A percentile compares a stretch with the other conserved stretches of the same genome.
Conservation (phyloP, 2,888 invertebrate genomes). For the Xiphydria camelus region DNA sequence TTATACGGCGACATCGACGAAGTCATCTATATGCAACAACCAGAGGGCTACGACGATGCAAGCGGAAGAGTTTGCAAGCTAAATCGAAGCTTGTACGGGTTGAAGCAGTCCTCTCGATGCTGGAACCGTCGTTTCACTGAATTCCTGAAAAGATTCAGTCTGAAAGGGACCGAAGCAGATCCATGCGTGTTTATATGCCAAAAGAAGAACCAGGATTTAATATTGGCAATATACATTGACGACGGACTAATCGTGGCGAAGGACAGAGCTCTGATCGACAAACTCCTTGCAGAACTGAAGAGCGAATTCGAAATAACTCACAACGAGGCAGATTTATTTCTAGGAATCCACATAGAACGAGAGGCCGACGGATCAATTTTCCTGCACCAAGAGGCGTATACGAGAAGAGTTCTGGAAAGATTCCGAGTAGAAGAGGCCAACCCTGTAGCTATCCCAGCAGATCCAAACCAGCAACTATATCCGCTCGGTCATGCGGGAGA, state of each 20-base stretch:
- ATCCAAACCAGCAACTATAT: slow-evolving; percentile 11
- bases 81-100: slow-evolving; percentile 44
- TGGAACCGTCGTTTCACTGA: slow-evolving; percentile 41
- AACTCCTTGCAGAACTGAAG: slow-evolving; percentile 18
- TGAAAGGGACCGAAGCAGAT: slow-evolving; percentile 35
- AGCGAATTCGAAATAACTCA: slow-evolving; percentile 18
- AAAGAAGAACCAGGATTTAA: slow-evolving; percentile 22
- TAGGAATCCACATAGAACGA: slow-evolving; percentile 28
- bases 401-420: slow-evolving; percentile 12
- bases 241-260: slow-evolving; percentile 36
- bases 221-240: slow-evolving; percentile 41
- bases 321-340: slow-evolving; percentile 14
- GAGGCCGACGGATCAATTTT: slow-evolving; percentile 18
- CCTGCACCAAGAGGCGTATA: slow-evolving; percentile 16
- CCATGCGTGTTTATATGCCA: slow-evolving; percentile 37
- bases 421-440: slow-evolving; percentile 26
- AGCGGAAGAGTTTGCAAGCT: slow-evolving; percentile 38
- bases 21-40: slow-evolving; percentile 44
- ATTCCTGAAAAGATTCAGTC: slow-evolving; percentile 30
- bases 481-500: slow-evolving; percentile 1
- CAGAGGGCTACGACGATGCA: slow-evolving; percentile 41
- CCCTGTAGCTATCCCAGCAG: slow-evolving; percentile 25
- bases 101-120: slow-evolving; percentile 47
- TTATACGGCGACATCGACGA: slow-evolving; percentile 39
- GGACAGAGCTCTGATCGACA: slow-evolving; percentile 12